Conservation (phyloP, 2,797 vertebrate genomes). For the Nothura maculosa region DNA sequence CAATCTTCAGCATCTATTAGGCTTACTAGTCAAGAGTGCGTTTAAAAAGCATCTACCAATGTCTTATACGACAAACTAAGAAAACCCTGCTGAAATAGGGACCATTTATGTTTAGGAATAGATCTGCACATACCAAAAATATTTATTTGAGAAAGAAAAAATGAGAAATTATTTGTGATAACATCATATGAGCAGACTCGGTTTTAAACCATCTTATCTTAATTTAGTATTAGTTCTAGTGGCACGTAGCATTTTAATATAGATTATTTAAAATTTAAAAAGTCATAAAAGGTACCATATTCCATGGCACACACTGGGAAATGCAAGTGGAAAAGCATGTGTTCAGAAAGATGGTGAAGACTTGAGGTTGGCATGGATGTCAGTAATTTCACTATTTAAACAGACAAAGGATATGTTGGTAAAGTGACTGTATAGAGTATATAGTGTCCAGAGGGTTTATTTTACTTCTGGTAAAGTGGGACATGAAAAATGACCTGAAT, state of each 20-base stretch:
- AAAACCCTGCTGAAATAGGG: background rate
- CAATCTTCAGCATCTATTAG: background rate
- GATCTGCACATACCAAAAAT: background rate
- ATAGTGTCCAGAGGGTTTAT: background rate
- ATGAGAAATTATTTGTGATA: background rate
- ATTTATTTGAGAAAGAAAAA: background rate
- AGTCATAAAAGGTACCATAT: background rate
- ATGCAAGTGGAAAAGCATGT: background rate
- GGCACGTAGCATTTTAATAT: background rate
- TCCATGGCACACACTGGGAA: fast-evolving
- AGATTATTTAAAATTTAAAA: background rate
- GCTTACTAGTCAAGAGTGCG: background rate
- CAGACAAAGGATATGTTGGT: background rate
- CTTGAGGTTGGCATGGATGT: background rate
- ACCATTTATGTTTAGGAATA: fast-evolving
- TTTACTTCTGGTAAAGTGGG: background rate
- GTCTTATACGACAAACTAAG: background rate
- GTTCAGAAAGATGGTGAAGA: background rate
- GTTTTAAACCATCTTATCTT: background rate
- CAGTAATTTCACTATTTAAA: background rate
- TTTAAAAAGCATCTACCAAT: background rate
- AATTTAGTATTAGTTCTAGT: background rate
- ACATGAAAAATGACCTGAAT: background rate
- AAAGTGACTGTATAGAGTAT: background rate
- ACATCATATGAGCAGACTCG: background rate